Evolutionary conservation across 2,888 invertebrate species (phyloP), one percentile per base, ranked within the genome.

Genomic region (Callimorpha dominula): DNA sequence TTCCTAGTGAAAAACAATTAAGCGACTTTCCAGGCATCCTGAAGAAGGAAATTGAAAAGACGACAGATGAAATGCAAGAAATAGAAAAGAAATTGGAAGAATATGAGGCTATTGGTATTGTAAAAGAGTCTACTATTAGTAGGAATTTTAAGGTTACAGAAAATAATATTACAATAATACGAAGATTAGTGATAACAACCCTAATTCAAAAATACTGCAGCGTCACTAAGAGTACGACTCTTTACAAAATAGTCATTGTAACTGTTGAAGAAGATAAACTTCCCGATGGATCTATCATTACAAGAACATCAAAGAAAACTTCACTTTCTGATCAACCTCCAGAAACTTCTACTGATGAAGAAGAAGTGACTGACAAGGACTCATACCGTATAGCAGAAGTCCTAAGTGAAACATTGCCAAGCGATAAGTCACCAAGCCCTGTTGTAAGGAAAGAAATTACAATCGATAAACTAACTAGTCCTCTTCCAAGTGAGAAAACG

Each of bases 201-300:
- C 20, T 20, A 49, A 20, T 65, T 57, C 54, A 57, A 68, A 42
- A 68, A 20, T 57, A 4, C n/a, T n/a, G 57, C 20, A 46, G 40
- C n/a, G 12, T 43, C 15, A 60, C 42, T 11, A 68, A 57, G 17
- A 68, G n/a, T 12, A 57, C 43, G 20, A 42, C 43, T 60, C 20
- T 54, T 57, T 68, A 60, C 57, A 68, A 68, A 67, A 76, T 77
- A 70, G 57, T 71, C 31, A 72, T 68, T 67, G 67, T 78, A 54
- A 73, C 65, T 20, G n/a, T 76, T 11, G 81, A 81, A 71, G 77
- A 81, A 62, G 72, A 66, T 71, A 65, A 70, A 14, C 40, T 67
- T 62, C 73, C 73, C 70, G 77, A 73, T 50, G 73, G 73, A 31
- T 68, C 54, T 40, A 68, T 60, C 63, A 67, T 68, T 57, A 70